These are phyloP conservation scores for Sylvia borin DNA, from an alignment of 2,797 vertebrate species.

Conservation along the genomic window DNA sequence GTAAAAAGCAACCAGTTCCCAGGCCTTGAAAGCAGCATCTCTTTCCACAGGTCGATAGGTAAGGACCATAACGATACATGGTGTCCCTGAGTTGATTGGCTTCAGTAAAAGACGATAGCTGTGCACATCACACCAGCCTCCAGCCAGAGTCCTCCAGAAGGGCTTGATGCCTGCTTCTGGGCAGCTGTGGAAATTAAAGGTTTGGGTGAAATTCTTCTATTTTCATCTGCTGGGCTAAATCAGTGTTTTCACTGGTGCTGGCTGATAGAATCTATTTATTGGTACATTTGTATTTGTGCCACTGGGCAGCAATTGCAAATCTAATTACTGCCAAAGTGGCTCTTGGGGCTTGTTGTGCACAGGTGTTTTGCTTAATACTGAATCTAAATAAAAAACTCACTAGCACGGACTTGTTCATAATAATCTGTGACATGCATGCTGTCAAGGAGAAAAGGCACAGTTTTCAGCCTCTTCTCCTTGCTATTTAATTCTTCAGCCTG, in stretches of 20 bases:
- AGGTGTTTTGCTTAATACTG: constrained; percentile 17
- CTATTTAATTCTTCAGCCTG: neutral
- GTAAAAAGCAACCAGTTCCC: neutral
- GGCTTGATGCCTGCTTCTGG: neutral
- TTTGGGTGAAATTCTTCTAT: neutral
- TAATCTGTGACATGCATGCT: neutral
- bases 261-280: neutral
- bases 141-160: neutral
- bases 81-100: neutral
- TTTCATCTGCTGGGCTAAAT: neutral
- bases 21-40: neutral
- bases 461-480: neutral
- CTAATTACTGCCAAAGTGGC: neutral
- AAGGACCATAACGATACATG: neutral
- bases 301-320: constrained; percentile 15
- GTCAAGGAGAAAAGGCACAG: neutral
- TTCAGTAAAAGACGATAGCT: neutral
- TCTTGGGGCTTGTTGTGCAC: neutral
- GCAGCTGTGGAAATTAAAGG: neutral
- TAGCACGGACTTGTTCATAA: neutral
- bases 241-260: neutral
- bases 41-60: neutral
- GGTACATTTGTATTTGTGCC: neutral
- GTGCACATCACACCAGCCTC: neutral
- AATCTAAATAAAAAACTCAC: constrained; percentile 8